Evolutionary conservation across 1,140 invertebrate species (phyloP).

Genomic region (Hesperophylax magnus): DNA sequence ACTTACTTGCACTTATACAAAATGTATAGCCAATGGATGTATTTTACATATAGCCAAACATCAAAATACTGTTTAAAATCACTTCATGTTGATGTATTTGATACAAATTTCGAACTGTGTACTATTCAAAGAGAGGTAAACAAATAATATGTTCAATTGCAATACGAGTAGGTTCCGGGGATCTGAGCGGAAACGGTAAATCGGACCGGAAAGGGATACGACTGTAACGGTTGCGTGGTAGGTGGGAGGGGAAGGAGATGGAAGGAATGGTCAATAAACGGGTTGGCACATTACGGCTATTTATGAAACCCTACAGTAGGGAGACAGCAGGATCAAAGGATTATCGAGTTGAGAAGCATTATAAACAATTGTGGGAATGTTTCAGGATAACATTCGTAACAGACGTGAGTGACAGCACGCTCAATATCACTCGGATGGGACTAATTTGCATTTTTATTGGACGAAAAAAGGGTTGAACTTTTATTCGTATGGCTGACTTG

Average conservation of each 20-base stretch:
- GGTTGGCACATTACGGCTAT: constrained; percentile 27
- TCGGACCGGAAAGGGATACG: constrained; percentile 22
- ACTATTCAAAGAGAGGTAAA: too few species aligned
- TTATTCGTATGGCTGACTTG: too few species aligned
- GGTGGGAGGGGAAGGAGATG: background rate
- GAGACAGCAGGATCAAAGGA: constrained; percentile 18
- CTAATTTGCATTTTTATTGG: background rate
- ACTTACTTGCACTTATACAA: too few species aligned
- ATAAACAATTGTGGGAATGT: constrained; percentile 18
- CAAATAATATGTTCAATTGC: too few species aligned
- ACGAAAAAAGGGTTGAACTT: too few species aligned
- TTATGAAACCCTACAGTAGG: background rate
- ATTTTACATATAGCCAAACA: too few species aligned
- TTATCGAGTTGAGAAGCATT: constrained; percentile 14
- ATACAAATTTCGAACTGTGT: too few species aligned
- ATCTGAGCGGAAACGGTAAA: constrained; percentile 15
- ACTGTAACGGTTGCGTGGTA: background rate
- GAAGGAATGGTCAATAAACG: constrained; percentile 16
- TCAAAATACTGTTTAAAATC: too few species aligned
- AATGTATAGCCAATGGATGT: too few species aligned
- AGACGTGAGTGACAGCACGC: background rate
- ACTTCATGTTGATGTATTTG: too few species aligned
- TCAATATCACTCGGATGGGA: too few species aligned
- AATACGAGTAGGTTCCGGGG: constrained; percentile 1
- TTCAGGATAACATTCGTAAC: background rate